phyloP scores from a whole-genome alignment of 2,113 vertebrate genomes.

The Hiodon alosoides region DNA sequence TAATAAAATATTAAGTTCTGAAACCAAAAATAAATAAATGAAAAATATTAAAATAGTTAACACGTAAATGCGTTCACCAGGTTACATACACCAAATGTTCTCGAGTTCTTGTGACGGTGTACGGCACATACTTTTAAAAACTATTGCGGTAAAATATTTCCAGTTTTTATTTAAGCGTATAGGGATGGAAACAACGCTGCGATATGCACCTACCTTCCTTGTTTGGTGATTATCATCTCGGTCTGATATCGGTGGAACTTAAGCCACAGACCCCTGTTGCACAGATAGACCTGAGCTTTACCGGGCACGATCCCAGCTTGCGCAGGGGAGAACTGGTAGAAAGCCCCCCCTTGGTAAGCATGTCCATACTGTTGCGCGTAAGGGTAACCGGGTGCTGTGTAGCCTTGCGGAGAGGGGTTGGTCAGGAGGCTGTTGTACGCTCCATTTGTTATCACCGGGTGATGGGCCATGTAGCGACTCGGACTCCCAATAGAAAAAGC shows the following conservation, averaged over 20 bases:
- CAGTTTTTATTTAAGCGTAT: not conserved
- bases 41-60: too few relatives aligned
- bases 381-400: constrained; percentile 71
- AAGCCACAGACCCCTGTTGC: constrained; percentile 79
- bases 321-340: constrained; percentile 75
- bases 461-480: constrained; percentile 78
- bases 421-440: constrained; percentile 77
- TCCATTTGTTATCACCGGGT: constrained; percentile 76
- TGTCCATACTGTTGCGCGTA: constrained; percentile 79
- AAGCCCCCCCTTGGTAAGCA: constrained; percentile 72
- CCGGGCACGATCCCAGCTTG: constrained; percentile 73
- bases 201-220: constrained; percentile 66
- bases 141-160: not conserved
- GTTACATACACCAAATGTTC: too few relatives aligned
- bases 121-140: not conserved
- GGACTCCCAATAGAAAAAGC: constrained; percentile 76
- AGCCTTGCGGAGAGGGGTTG: constrained; percentile 73
- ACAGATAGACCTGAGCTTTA: constrained; percentile 80
- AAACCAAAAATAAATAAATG: too few relatives aligned
- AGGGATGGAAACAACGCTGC: not conserved
- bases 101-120: too few relatives aligned
- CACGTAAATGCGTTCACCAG: too few relatives aligned
- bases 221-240: constrained; percentile 83
- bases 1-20: too few relatives aligned
- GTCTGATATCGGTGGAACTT: constrained; percentile 81